Percentiles rank a stretch among this genome's conserved stretches.
phyloP scores from a whole-genome alignment of 37 sponge, comb jelly and placozoan species.

The Tethya wilhelma region DNA sequence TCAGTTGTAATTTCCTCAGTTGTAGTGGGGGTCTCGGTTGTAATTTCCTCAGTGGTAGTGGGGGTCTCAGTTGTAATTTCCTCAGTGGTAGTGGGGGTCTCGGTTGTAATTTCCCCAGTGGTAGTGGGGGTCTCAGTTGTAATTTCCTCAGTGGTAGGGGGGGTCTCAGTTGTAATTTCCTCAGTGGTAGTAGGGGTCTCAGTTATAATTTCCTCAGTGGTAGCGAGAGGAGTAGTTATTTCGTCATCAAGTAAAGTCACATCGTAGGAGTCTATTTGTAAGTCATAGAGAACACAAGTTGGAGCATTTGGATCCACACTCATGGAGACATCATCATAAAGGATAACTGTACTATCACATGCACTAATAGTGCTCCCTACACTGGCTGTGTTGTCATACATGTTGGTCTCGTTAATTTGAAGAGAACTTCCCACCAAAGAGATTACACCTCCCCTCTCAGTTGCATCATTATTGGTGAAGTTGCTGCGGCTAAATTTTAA shows the following conservation, averaged over 20 bases:
- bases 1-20: background rate
- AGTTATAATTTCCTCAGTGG: background rate
- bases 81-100: background rate
- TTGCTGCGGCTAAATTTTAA: background rate
- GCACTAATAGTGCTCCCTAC: background rate
- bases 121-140: background rate
- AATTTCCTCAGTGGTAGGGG: background rate
- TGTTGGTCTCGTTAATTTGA: background rate
- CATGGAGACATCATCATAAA: background rate
- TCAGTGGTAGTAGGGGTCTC: background rate
- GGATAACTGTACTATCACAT: background rate
- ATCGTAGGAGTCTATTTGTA: background rate
- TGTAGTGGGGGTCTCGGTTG: background rate
- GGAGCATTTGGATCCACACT: background rate
- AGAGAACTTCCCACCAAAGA: background rate
- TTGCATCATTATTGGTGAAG: background rate
- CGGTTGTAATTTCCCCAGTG: background rate
- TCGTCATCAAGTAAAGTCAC: background rate
- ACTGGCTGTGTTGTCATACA: background rate
- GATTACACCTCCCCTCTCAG: background rate
- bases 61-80: background rate
- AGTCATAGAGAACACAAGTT: background rate
- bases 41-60: background rate
- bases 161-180: conserved; percentile 1
- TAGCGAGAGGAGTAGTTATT: background rate